These are phyloP conservation scores for Enteromius fasciolatus DNA, from an alignment of 2,797 vertebrate genomes.

Conservation along the genomic window DNA sequence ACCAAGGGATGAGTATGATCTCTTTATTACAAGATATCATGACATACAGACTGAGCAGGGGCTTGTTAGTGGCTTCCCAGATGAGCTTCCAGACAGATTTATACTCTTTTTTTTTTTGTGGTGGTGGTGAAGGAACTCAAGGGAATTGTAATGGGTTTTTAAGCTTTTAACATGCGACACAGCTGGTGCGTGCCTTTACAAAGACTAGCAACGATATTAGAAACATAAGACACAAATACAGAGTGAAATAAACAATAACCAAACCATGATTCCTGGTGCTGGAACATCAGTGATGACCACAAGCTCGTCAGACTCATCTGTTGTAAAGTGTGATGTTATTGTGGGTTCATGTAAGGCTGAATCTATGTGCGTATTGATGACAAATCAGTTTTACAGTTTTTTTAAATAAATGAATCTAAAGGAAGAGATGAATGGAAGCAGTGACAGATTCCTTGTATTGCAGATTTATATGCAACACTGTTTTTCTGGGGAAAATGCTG, in stretches of 20 bases:
- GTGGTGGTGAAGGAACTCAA: conserved; percentile 42
- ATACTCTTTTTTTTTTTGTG: conserved; percentile 37
- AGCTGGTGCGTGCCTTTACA: background rate
- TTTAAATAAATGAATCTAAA: no score
- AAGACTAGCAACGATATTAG: conserved; percentile 12
- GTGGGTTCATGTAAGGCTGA: background rate
- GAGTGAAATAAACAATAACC: conserved; percentile 28
- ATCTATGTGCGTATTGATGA: no score
- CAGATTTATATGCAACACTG: background rate
- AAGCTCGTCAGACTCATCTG: background rate
- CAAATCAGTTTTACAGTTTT: no score
- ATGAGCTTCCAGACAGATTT: conserved; percentile 54
- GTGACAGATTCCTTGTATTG: background rate
- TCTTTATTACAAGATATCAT: conserved; percentile 49
- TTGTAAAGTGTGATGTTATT: background rate
- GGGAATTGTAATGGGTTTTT: background rate
- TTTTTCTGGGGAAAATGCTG: background rate
- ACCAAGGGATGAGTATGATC: conserved; percentile 26
- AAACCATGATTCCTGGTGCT: background rate
- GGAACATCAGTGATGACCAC: background rate
- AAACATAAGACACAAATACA: conserved; percentile 18
- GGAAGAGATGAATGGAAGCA: background rate
- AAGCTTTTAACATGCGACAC: background rate
- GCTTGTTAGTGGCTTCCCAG: conserved; percentile 44
- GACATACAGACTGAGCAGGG: conserved; percentile 57